Conservation (phyloP, 1,140 invertebrate genomes). For the Metaphire vulgaris region DNA sequence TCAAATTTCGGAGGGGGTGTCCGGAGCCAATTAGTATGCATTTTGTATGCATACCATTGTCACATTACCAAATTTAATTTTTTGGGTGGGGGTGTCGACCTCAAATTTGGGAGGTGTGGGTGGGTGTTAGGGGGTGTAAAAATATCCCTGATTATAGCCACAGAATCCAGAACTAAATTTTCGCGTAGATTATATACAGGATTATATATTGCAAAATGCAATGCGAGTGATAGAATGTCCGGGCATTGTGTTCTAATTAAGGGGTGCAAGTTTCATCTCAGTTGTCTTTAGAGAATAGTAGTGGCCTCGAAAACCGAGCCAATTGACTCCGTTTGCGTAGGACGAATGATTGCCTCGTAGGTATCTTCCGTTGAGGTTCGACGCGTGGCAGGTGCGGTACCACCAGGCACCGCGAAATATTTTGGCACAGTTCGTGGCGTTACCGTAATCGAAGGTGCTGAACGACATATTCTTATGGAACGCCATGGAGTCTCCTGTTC, state of each 20-base stretch:
- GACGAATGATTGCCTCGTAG: neutral
- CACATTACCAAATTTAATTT: too few species aligned
- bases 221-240: too few species aligned
- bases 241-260: neutral
- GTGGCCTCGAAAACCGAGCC: neutral
- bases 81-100: too few species aligned
- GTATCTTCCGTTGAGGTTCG: conserved; percentile 51
- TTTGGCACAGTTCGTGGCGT: conserved; percentile 31
- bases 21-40: too few species aligned
- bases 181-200: too few species aligned
- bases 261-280: conserved; percentile 12
- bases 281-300: conserved; percentile 11
- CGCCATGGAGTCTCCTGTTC: neutral
- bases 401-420: conserved; percentile 49
- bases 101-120: too few species aligned
- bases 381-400: conserved; percentile 44
- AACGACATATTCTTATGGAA: neutral
- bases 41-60: too few species aligned
- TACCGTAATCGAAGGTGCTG: neutral
- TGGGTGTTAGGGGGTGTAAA: too few species aligned
- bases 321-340: conserved; percentile 12
- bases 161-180: too few species aligned
- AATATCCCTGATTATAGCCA: too few species aligned
- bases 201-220: too few species aligned
- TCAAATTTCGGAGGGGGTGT: too few species aligned